Evolutionary conservation across 2,888 invertebrate species (phyloP).

Genomic region (Pristionchus arcanus): DNA sequence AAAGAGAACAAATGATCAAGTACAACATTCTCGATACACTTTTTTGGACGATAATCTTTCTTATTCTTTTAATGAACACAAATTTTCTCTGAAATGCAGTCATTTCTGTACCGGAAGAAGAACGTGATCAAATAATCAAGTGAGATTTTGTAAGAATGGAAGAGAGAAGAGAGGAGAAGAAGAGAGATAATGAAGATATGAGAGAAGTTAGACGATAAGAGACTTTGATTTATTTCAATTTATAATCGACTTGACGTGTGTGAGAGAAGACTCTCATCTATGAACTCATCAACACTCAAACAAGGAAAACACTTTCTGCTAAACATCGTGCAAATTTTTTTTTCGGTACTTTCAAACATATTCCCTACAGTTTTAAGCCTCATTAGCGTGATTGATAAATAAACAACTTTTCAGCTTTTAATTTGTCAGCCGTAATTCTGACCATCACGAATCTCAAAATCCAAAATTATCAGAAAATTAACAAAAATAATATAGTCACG

Average conservation of each 20-base stretch:
- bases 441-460: no score
- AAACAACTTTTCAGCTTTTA: no score
- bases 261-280: slow-evolving; percentile 52
- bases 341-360: no score
- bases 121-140: background rate
- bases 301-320: background rate
- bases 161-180: slow-evolving; percentile 11
- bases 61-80: background rate
- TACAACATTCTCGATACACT: background rate
- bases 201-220: slow-evolving; percentile 46
- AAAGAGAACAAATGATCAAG: background rate
- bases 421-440: no score
- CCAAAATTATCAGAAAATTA: no score
- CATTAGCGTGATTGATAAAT: no score
- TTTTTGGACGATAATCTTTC: background rate
- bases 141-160: background rate
- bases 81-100: background rate
- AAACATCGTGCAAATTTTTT: background rate
- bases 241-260: slow-evolving; percentile 27
- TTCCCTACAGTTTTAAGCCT: no score
- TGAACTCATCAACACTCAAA: background rate
- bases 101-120: background rate
- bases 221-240: slow-evolving; percentile 36
- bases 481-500: background rate
- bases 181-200: background rate